phyloP scores from a whole-genome alignment of 92 coral and sea anemone genomes.

The Zoanthus gigantus region DNA sequence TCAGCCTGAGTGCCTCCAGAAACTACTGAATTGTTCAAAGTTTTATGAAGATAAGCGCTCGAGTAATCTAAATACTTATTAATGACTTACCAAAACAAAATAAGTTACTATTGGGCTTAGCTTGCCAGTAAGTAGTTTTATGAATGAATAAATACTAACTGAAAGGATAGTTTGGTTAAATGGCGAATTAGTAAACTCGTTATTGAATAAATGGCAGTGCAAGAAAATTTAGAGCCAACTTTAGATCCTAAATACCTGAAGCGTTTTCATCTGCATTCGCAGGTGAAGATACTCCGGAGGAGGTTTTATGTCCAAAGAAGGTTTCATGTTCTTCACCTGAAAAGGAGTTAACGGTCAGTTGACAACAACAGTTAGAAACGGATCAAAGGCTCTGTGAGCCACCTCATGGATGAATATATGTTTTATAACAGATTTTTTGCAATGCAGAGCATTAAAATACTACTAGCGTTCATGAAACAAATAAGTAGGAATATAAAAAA shows the following conservation, averaged over 20 bases:
- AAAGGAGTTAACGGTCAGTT: neutral
- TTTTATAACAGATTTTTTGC: no score
- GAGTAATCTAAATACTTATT: neutral
- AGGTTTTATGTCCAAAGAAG: conserved; percentile 80
- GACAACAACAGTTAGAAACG: no score
- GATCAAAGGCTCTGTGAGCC: no score
- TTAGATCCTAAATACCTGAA: conserved; percentile 63
- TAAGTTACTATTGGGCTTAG: neutral
- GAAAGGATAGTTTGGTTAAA: no score
- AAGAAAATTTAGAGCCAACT: neutral
- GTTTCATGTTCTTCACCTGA: conserved; percentile 85
- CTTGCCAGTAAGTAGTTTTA: neutral
- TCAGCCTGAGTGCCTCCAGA: neutral
- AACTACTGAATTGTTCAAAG: neutral
- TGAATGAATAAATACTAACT: no score
- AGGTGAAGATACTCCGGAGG: conserved; percentile 76
- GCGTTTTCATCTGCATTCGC: conserved; percentile 74
- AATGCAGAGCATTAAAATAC: no score
- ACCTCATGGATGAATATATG: no score
- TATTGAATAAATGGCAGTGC: neutral
- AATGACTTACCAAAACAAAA: neutral
- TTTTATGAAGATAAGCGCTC: no score
- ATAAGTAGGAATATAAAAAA: no score
- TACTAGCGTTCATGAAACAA: no score
- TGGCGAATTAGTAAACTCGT: no score